Evolutionary conservation across 2,797 vertebrate species (phyloP), one percentile per base, ranked within the genome.

Genomic region (Saxicola maurus): DNA sequence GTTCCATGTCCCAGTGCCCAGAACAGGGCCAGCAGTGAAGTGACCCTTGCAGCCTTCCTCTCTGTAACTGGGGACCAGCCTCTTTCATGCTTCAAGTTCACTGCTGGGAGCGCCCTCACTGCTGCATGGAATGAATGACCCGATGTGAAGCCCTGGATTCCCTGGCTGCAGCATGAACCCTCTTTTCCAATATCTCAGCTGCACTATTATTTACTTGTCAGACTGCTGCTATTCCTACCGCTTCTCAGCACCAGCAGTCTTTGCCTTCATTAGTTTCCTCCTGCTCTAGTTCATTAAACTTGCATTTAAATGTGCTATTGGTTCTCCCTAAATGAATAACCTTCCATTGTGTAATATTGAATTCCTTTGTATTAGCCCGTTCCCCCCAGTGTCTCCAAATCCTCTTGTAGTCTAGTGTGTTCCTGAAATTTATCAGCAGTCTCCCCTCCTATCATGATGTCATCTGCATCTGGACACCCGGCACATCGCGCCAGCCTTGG

Each of bases 341-440:
- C 86, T 93, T 94, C 82, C 87, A 64, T 30, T 91, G 75, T 89
- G 89, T 88, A 92, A 94, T 89, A 82, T 8, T 62, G 74, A 93
- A 93, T 93, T 92, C 89, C 86, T 92, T 72, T 82, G 64, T 45
- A 75, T 68, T 53, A 79, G 86, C 68, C 83, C 57, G 53, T 85
- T 93, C 69, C 77, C 83, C 65, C 43, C 38, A 38, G 86, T 1
- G 46, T 60, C 84, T 91, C 79, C 84, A 96, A 94, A 95, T 94
- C 94, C 89, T 94, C 78, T 51, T 25, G 48, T 67, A 91, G 83
- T 55, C 92, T 90, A 77, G 68, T 89, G 87, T 11, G 35, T 91
- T 96, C 94, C 93, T 90, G 83, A 95, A 90, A 92, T 92, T 78
- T 91, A 93, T 94, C 94, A 86, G 89, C 89, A 82, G 92, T 60